phyloP scores from a whole-genome alignment of 1,140 invertebrate species.

The Cardiocondyla obscurior region DNA sequence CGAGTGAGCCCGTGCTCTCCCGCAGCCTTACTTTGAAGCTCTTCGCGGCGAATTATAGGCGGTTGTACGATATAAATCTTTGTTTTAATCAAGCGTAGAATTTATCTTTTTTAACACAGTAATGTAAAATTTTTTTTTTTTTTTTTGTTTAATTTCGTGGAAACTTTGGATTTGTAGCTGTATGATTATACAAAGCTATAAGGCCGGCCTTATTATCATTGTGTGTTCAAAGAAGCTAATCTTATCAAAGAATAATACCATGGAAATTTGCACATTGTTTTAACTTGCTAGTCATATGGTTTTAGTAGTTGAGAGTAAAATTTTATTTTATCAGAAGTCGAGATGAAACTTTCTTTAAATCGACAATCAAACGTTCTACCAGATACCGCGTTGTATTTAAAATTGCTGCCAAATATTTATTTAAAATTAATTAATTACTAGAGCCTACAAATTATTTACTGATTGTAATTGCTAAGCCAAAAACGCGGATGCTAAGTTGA shows the following conservation, averaged over 20 bases:
- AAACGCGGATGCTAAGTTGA: not conserved
- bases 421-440: not conserved
- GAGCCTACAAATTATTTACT: not conserved
- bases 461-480: not conserved
- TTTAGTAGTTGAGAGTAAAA: not conserved
- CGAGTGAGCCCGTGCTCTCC: not conserved
- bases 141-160: not conserved
- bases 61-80: not conserved
- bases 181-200: not conserved
- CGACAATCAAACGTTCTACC: not conserved
- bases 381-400: not conserved
- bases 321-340: not conserved
- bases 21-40: not conserved
- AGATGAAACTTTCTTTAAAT: not conserved
- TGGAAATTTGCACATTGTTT: conserved; percentile 33
- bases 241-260: conserved; percentile 24
- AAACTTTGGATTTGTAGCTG: not conserved
- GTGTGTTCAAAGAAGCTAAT: conserved; percentile 11
- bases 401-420: not conserved
- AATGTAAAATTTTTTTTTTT: not conserved
- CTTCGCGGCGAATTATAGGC: not conserved
- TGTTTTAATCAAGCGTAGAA: not conserved
- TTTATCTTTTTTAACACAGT: not conserved
- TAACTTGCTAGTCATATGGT: not conserved
- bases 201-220: not conserved